phyloP scores from a whole-genome alignment of 1,140 invertebrate genomes.

The Papilio aristodemus region DNA sequence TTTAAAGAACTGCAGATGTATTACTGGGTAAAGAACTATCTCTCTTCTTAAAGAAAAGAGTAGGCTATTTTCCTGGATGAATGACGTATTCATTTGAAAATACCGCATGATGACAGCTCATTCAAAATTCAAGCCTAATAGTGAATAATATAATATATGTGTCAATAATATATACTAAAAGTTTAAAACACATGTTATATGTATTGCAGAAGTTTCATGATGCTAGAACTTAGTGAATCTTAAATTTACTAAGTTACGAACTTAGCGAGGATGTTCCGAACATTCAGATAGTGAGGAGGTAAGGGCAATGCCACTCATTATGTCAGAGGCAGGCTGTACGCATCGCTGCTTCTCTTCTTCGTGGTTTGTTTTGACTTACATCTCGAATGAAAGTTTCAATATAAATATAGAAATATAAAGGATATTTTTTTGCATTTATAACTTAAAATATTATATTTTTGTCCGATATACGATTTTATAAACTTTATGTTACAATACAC shows the following conservation, averaged over 20 bases:
- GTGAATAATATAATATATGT: no score
- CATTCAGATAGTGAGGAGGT: not conserved
- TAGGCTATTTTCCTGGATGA: no score
- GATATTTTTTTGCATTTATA: not conserved
- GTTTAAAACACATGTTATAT: no score
- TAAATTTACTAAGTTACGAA: not conserved
- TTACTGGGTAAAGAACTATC: no score
- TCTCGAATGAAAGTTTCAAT: not conserved
- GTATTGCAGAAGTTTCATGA: not conserved
- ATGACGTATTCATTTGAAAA: no score
- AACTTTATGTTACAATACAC: no score
- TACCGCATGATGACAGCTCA: no score
- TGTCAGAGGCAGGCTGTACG: not conserved
- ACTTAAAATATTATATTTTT: not conserved
- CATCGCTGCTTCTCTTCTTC: not conserved
- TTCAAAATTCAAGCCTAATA: no score
- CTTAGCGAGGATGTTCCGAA: slow-evolving; percentile 1
- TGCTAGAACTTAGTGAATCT: not conserved
- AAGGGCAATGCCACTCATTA: not conserved
- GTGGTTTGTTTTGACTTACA: not conserved
- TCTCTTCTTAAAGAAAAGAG: no score
- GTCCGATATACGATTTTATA: slow-evolving; percentile 5
- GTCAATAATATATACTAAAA: no score
- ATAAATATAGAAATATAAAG: not conserved
- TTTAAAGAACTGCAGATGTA: no score